phyloP scores from a whole-genome alignment of 2,888 invertebrate genomes.

The Chalcosyrphus nemorum region DNA sequence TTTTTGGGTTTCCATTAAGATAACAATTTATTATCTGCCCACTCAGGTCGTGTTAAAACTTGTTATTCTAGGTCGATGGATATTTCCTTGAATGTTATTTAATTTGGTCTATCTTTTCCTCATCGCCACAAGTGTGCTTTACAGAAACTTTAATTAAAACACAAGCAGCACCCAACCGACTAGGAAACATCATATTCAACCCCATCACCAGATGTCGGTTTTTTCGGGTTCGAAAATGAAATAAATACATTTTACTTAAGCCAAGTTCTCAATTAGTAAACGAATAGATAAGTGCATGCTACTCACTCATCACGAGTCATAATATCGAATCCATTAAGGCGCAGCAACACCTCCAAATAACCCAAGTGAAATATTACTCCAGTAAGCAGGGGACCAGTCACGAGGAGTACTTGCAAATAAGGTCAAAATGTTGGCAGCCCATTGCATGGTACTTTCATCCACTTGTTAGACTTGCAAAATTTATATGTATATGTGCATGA shows the following conservation, averaged over 20 bases:
- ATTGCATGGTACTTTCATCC: conserved; percentile 3
- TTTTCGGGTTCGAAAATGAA: no score
- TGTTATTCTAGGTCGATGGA: not conserved
- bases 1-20: not conserved
- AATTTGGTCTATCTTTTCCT: not conserved
- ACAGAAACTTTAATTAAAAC: conserved; percentile 4
- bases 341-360: not conserved
- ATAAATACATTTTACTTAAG: conserved; percentile 1
- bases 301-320: not conserved
- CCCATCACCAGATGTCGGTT: not conserved
- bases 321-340: conserved; percentile 1
- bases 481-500: not conserved
- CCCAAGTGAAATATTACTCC: conserved; percentile 1
- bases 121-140: not conserved
- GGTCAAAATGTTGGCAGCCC: conserved; percentile 41
- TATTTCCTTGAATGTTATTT: not conserved
- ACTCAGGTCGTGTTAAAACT: not conserved
- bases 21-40: not conserved
- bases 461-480: not conserved
- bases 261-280: not conserved
- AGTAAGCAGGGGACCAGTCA: conserved; percentile 15
- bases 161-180: no score
- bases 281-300: conserved; percentile 6
- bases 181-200: no score
- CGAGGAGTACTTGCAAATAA: conserved; percentile 11